These are phyloP conservation scores for Chaetorhynchus papuensis DNA, from an alignment of 2,113 vertebrate species.

Conservation along the genomic window DNA sequence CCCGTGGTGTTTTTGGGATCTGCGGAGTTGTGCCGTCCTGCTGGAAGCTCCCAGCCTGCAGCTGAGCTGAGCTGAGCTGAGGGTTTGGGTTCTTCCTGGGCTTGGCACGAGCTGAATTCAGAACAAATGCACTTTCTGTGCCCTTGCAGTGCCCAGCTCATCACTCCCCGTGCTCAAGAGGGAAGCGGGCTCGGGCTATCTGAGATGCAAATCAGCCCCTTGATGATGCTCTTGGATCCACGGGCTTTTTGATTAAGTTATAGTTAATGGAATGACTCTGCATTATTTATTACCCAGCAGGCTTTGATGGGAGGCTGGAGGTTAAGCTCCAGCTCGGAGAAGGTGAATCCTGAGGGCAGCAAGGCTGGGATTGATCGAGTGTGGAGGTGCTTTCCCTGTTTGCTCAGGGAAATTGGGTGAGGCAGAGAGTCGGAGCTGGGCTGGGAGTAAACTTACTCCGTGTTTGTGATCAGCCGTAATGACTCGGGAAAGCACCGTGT, in stretches of 20 bases:
- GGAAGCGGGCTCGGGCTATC: not conserved
- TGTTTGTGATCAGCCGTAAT: not conserved
- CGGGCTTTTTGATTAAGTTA: slow-evolving; percentile 48
- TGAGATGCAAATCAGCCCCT: slow-evolving; percentile 4
- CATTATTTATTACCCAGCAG: slow-evolving; percentile 52
- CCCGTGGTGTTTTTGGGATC: not conserved
- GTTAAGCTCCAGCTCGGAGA: not conserved
- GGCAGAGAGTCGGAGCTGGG: not conserved
- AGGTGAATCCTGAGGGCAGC: slow-evolving; percentile 16
- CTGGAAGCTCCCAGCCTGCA: not conserved
- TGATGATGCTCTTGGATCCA: not conserved
- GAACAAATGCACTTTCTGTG: not conserved
- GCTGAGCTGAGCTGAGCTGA: not conserved
- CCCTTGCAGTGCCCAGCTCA: not conserved
- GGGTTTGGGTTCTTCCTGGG: not conserved
- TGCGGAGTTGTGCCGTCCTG: rapidly evolving
- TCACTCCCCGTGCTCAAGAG: not conserved
- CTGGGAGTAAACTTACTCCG: not conserved
- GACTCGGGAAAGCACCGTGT: not conserved
- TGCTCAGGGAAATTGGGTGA: not conserved
- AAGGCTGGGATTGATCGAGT: not conserved
- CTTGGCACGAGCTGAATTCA: not conserved
- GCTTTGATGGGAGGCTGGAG: slow-evolving; percentile 4
- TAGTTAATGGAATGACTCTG: slow-evolving; percentile 41
- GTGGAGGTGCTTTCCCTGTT: not conserved